Conservation (phyloP, 2,888 invertebrate genomes). For the Phrixothrix hirtus region DNA sequence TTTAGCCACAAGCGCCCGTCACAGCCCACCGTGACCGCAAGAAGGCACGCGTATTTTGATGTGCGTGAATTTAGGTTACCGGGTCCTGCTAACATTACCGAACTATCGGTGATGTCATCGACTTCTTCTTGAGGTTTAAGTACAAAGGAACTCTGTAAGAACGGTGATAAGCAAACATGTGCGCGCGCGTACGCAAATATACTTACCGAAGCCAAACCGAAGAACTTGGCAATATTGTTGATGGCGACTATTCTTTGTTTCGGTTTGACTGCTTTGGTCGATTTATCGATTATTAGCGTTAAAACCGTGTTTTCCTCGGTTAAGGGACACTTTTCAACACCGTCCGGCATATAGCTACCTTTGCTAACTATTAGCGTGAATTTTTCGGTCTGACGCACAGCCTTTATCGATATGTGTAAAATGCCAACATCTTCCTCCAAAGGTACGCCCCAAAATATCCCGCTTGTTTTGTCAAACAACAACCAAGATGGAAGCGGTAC, state of each 20-base stretch:
- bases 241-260: constrained; percentile 68
- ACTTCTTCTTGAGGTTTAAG: constrained; percentile 56
- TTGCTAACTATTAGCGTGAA: constrained; percentile 68
- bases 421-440: constrained; percentile 68
- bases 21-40: constrained; percentile 73
- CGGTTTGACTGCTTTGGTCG: constrained; percentile 66
- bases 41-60: constrained; percentile 55
- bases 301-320: constrained; percentile 59
- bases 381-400: constrained; percentile 60
- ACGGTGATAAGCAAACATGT: too few relatives aligned
- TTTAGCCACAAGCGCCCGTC: constrained; percentile 69
- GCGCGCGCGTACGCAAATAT: too few relatives aligned
- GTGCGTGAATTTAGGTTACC: constrained; percentile 57
- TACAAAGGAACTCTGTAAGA: constrained; percentile 59
- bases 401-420: constrained; percentile 66
- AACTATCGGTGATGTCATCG: constrained; percentile 55
- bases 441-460: constrained; percentile 77
- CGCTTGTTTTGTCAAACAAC: constrained; percentile 69
- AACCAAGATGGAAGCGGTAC: constrained; percentile 68
- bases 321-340: constrained; percentile 42
- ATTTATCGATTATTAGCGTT: constrained; percentile 69
- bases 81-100: constrained; percentile 60
- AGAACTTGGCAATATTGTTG: constrained; percentile 72
- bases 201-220: constrained; percentile 69
- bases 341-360: constrained; percentile 38